Conservation (phyloP, 2,888 invertebrate genomes). For the Crematogaster levior region DNA sequence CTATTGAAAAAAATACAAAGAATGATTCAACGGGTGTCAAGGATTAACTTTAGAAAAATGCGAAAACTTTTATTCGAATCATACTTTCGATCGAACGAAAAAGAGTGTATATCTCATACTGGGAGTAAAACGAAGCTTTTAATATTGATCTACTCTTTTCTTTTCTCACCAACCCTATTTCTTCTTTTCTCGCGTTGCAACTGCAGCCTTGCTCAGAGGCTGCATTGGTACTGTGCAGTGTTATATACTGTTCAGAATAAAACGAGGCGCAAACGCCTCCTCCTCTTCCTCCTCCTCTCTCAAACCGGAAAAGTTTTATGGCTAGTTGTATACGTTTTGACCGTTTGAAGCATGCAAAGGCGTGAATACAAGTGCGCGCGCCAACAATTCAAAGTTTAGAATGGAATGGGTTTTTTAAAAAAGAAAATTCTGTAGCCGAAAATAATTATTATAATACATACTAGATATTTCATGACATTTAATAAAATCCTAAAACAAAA, state of each 20-base stretch:
- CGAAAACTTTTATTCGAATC: conserved; percentile 15
- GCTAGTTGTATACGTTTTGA: conserved; percentile 28
- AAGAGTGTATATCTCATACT: conserved; percentile 24
- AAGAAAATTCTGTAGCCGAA: background rate
- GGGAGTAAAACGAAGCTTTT: conserved; percentile 36
- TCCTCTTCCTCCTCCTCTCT: background rate
- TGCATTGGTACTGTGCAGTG: conserved; percentile 11
- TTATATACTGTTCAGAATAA: conserved; percentile 48
- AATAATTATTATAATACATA: background rate
- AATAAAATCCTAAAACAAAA: background rate
- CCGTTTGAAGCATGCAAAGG: conserved; percentile 12
- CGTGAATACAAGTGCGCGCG: background rate
- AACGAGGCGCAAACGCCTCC: conserved; percentile 36
- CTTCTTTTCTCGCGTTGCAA: conserved; percentile 15
- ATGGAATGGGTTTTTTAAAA: background rate
- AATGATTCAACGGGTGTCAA: background rate
- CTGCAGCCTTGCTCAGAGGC: conserved; percentile 20
- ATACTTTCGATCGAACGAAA: conserved; percentile 21
- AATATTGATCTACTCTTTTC: conserved; percentile 25
- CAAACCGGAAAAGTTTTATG: conserved; percentile 45
- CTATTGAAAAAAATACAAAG: background rate
- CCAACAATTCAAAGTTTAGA: conserved; percentile 12
- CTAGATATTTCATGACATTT: background rate
- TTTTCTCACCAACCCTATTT: background rate
- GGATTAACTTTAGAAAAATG: conserved; percentile 22